phyloP scores from a whole-genome alignment of 2,888 invertebrate species.

The Acrocyrtus sp. region DNA sequence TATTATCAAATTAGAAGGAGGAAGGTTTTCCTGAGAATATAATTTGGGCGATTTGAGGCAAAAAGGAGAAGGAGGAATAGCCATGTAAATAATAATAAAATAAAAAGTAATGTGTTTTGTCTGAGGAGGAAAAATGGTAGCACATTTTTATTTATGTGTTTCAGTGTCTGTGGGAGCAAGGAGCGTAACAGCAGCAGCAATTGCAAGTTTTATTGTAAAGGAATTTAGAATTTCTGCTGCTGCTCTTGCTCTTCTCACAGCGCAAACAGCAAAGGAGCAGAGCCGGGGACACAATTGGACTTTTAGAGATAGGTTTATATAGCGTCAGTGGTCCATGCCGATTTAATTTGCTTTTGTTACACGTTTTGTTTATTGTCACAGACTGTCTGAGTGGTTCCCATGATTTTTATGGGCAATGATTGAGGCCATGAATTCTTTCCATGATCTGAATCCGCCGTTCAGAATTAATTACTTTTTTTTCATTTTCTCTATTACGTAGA shows the following conservation, averaged over 20 bases:
- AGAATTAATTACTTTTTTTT: conserved; percentile 62
- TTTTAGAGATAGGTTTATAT: too few relatives aligned
- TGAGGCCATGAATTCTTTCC: conserved; percentile 61
- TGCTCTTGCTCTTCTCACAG: background rate
- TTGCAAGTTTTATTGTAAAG: background rate
- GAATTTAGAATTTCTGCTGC: background rate
- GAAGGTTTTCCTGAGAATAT: conserved; percentile 39
- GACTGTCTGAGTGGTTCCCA: conserved; percentile 34
- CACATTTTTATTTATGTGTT: too few relatives aligned
- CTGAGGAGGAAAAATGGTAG: too few relatives aligned
- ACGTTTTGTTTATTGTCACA: too few relatives aligned
- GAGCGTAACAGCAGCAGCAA: background rate
- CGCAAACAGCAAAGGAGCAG: background rate
- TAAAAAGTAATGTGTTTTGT: too few relatives aligned
- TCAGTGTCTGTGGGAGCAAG: too few relatives aligned
- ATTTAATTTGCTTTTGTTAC: conserved; percentile 29
- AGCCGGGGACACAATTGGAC: background rate
- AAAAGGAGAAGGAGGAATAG: too few relatives aligned
- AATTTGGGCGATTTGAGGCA: conserved; percentile 45
- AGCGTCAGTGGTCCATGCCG: too few relatives aligned
- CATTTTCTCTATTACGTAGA: too few relatives aligned
- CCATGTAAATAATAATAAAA: too few relatives aligned
- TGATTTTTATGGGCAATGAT: conserved; percentile 52
- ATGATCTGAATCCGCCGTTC: conserved; percentile 57
- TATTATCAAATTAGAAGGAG: conserved; percentile 45